A percentile compares a stretch with the other conserved stretches of the same genome.
These are phyloP conservation scores for Trididemnum miniatum DNA, from an alignment of 23 tunicate species.

Conservation along the genomic window DNA sequence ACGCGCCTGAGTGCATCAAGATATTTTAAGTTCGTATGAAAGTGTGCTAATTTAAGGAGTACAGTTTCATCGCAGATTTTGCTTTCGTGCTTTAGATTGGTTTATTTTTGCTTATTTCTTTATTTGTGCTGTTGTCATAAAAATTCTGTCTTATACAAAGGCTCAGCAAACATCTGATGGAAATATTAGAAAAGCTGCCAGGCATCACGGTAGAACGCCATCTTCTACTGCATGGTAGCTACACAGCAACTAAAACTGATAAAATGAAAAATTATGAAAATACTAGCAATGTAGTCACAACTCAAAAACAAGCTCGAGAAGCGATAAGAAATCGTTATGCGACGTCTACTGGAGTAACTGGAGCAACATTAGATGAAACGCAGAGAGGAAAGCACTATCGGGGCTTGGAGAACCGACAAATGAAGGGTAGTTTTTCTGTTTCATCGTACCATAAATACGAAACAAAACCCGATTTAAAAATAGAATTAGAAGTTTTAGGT, in stretches of 20 bases:
- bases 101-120: too few relatives aligned
- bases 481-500: slow-evolving; percentile 23
- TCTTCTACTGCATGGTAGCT: slow-evolving; percentile 41
- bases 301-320: background rate
- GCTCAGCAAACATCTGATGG: too few relatives aligned
- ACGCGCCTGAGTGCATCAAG: too few relatives aligned
- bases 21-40: too few relatives aligned
- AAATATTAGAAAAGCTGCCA: slow-evolving; percentile 61
- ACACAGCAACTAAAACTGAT: slow-evolving; percentile 24
- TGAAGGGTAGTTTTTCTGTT: background rate
- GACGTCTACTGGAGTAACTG: background rate
- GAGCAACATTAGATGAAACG: background rate
- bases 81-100: too few relatives aligned
- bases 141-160: too few relatives aligned
- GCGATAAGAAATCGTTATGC: background rate
- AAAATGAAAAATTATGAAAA: background rate
- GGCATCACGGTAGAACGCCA: slow-evolving; percentile 62
- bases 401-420: background rate
- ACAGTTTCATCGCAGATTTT: too few relatives aligned
- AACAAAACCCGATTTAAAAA: background rate
- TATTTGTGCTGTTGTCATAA: too few relatives aligned
- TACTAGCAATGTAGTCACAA: background rate
- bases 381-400: background rate
- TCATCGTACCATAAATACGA: background rate
- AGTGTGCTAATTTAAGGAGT: too few relatives aligned